Base-by-base conservation (phyloP, 2,888 invertebrate species). In the Lottia gigantea region DNA sequence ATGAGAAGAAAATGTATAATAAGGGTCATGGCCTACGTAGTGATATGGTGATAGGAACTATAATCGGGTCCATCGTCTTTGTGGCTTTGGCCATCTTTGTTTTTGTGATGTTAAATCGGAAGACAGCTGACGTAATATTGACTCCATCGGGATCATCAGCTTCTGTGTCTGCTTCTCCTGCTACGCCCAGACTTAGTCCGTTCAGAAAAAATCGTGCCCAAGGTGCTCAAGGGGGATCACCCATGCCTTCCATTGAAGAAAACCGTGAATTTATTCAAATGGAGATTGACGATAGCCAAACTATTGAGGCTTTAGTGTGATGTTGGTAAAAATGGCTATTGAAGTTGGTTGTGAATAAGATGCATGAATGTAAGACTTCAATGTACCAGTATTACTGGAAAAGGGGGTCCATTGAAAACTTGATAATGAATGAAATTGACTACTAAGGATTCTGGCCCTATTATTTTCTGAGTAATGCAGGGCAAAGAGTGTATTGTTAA, bases 1-100 rank as follows among this genome's bases (percentile, higher is more conserved):
- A 55, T 55, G 55, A 55, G 55, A 55, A 55, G 55, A 55, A 55
- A 55, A 23, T 55, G 55, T 55, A 55, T 55, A 55, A 55, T 23
- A 19, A 19, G 11, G 55, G 55, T 23, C 55, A 55, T 55, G 55
- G 55, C 14, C 14, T 55, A 19, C 19, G 23, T 8, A 55, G 55
- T 55, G 55, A 55, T 23, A 55, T 55, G 23, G 19, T 55, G 23
- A 55, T 55, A 55, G 55, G 55, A 55, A 55, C 55, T 23, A 55
- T 55, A 55, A 23, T 55, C 11, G 55, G 55, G 14, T 55, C 55
- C 19, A 55, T 55, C 3, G 55, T 55, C 15, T 55, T 55, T 55
- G 23, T 55, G 19, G 55, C 55, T 6, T 23, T 55, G 55, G 55
- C 55, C 23, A 55, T 55, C 14, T 55, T 23, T 11, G 55, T 55